Conservation (phyloP, 2,888 invertebrate species). For the Ectemnius lituratus region DNA sequence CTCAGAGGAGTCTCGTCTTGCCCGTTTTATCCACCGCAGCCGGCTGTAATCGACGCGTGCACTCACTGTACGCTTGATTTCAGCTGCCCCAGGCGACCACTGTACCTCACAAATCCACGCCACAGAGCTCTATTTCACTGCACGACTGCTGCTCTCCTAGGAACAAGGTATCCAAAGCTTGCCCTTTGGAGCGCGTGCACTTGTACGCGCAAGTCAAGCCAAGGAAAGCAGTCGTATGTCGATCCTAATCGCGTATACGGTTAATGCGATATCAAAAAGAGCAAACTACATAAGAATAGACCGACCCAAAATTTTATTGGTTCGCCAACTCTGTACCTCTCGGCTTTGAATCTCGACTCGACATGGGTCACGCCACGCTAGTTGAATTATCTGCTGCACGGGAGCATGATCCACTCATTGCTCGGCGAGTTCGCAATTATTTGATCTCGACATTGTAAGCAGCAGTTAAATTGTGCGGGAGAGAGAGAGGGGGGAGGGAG, state of each 20-base stretch:
- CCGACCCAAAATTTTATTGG: not conserved
- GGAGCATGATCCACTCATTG: not conserved
- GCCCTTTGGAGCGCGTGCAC: not conserved
- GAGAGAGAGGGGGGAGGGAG: too few relatives aligned
- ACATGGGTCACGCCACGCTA: not conserved
- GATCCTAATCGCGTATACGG: not conserved
- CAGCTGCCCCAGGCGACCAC: conserved; percentile 16
- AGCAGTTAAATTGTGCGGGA: too few relatives aligned
- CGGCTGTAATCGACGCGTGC: conserved; percentile 8
- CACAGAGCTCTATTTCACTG: too few relatives aligned
- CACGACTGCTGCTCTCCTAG: too few relatives aligned
- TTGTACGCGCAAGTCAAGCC: not conserved
- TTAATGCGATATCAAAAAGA: not conserved
- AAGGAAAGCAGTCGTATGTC: not conserved
- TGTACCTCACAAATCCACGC: too few relatives aligned
- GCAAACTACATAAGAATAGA: not conserved
- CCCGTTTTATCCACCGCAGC: conserved; percentile 1
- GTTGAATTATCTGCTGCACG: conserved; percentile 1
- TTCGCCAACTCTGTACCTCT: not conserved
- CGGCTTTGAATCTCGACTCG: not conserved
- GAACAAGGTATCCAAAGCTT: too few relatives aligned
- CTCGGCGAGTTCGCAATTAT: not conserved
- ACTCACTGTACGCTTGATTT: conserved; percentile 16
- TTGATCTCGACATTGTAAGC: conserved; percentile 6
- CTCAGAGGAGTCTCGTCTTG: conserved; percentile 6